Conservation (phyloP, 1,140 invertebrate species). For the Himalopsyche phryganea region DNA sequence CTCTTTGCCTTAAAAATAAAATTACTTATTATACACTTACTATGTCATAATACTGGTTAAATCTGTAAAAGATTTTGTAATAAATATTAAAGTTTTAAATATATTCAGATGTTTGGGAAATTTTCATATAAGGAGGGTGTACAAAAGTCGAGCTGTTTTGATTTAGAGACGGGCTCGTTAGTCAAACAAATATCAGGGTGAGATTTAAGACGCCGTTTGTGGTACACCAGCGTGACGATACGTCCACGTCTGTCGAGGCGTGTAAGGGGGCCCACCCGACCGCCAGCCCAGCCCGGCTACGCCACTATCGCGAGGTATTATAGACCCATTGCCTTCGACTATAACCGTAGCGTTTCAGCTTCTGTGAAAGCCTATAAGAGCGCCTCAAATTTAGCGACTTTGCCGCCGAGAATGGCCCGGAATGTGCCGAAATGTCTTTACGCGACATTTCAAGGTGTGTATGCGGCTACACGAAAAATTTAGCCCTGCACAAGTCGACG, state of each 20-base stretch:
- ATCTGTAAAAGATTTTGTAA: too few relatives aligned
- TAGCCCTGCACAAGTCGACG: constrained; percentile 35
- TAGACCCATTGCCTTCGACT: constrained; percentile 25
- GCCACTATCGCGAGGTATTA: constrained; percentile 27
- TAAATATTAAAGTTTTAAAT: too few relatives aligned
- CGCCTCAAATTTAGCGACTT: constrained; percentile 34
- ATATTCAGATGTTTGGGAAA: too few relatives aligned
- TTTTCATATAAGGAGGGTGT: too few relatives aligned
- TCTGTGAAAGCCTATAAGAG: constrained; percentile 32
- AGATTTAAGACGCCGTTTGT: background rate
- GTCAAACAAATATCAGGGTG: background rate
- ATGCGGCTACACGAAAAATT: constrained; percentile 8
- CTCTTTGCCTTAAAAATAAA: too few relatives aligned
- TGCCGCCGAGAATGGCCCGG: constrained; percentile 28
- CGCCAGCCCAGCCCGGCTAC: constrained; percentile 5
- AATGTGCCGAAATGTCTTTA: constrained; percentile 29
- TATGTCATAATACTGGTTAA: too few relatives aligned
- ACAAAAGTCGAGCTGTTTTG: too few relatives aligned
- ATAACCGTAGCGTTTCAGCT: constrained; percentile 28
- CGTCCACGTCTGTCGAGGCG: background rate
- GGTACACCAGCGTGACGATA: constrained; percentile 11
- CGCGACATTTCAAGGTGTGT: constrained; percentile 17
- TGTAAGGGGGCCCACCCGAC: constrained; percentile 18
- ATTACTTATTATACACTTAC: too few relatives aligned
- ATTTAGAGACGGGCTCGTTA: too few relatives aligned